phyloP scores from a whole-genome alignment of 1,140 invertebrate genomes.

The Sitodiplosis mosellana region DNA sequence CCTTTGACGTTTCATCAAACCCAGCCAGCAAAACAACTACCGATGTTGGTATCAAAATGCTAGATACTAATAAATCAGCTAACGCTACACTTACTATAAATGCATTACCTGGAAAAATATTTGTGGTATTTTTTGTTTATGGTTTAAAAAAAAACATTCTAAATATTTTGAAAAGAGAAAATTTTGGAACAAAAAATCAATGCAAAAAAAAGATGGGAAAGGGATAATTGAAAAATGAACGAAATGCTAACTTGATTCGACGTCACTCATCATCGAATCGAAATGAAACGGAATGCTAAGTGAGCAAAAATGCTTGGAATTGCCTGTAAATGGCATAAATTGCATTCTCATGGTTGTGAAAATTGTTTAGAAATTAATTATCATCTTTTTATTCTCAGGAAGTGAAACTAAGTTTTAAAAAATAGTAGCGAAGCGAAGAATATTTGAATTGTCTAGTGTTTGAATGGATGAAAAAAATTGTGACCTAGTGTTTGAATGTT shows the following conservation, averaged over 20 bases:
- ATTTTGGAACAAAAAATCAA: background rate
- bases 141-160: background rate
- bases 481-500: no score
- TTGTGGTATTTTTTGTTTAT: slow-evolving; percentile 6
- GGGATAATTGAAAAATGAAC: no score
- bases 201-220: background rate
- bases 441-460: background rate
- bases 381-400: no score
- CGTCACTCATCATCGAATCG: no score
- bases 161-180: background rate
- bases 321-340: no score
- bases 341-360: no score
- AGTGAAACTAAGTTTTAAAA: background rate
- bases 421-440: background rate
- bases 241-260: no score
- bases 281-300: no score
- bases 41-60: slow-evolving; percentile 48
- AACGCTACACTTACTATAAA: slow-evolving; percentile 61
- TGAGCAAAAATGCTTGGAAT: no score
- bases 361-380: no score
- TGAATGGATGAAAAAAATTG: no score
- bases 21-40: slow-evolving; percentile 50
- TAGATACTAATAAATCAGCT: slow-evolving; percentile 53
- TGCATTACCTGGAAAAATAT: slow-evolving; percentile 43
- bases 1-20: slow-evolving; percentile 32